Conservation (phyloP, 2,113 vertebrate genomes). For the Corythoichthys haematopterus region DNA sequence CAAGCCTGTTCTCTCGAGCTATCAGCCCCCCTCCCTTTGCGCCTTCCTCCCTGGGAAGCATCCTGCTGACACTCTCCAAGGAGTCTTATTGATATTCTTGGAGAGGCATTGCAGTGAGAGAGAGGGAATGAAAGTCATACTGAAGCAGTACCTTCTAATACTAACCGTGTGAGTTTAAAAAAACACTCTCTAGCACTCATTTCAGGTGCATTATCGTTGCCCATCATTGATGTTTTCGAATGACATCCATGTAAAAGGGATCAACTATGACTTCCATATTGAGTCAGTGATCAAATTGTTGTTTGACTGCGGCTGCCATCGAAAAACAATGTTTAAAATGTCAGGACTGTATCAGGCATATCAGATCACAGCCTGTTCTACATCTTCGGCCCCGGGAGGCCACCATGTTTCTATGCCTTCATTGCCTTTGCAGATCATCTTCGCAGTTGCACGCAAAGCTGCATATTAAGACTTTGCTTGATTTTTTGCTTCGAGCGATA, state of each 20-base stretch:
- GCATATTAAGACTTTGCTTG: neutral
- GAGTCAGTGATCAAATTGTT: neutral
- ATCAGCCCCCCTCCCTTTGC: conserved; percentile 22
- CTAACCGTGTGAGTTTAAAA: conserved; percentile 27
- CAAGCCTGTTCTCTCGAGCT: conserved; percentile 1
- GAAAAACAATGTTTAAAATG: neutral
- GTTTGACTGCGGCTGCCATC: neutral
- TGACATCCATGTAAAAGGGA: neutral
- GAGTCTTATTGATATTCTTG: conserved; percentile 69
- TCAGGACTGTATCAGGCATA: conserved; percentile 8
- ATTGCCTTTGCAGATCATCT: conserved; percentile 3
- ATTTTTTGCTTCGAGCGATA: neutral
- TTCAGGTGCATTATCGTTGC: conserved; percentile 28
- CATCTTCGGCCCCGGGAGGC: conserved; percentile 10
- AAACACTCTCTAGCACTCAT: conserved; percentile 40
- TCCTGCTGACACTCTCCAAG: conserved; percentile 65
- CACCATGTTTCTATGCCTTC: conserved; percentile 3
- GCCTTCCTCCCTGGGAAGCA: conserved; percentile 55
- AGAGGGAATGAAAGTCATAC: conserved; percentile 49
- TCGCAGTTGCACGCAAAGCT: neutral
- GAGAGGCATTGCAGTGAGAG: conserved; percentile 51
- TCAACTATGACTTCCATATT: neutral
- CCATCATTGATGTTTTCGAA: conserved; percentile 26
- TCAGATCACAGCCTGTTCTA: conserved; percentile 8
- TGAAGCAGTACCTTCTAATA: conserved; percentile 40